Base-by-base conservation (phyloP, 2,888 invertebrate species). In the Baronia brevicornis region DNA sequence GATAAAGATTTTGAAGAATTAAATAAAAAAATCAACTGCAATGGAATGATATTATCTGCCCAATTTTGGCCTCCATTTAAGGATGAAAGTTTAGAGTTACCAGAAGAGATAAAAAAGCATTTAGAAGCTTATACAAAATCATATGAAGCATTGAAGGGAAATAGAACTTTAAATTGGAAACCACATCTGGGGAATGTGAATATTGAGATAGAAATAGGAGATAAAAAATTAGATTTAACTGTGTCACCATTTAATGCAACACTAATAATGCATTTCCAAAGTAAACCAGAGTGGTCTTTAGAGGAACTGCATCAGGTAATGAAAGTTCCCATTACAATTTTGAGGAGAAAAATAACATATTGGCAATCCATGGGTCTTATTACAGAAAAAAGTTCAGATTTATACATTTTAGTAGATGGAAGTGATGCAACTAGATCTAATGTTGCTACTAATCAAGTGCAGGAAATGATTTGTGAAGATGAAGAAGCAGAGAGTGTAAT, bases 31-130 rank as follows among this genome's bases (percentile, higher is more conserved):
- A 78, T 85, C 33, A 64, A 63, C 26, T 82, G 80, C 19, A 84
- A 80, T 46, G 93, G 96, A 1, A 90, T 98, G 75, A 95, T 98
- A 48, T 85, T 99, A n/a, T 98, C 98, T 0, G 96, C 96, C 1
- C 97, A 98, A 67, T 99, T 98, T 84, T 99, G 98, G 98, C 98
- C 98, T 1, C 90, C 94, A 4, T 96, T 98, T 50, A 95, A 97
- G 63, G 97, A 97, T 68, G 97, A 97, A 72, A 94, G 92, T 47
- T 80, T 98, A 8, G 93, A 95, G 59, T 73, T 98, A 25, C 97
- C 97, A 1, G 87, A 88, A 13, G 87, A 89, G 56, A 89, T 97
- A 25, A 90, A 92, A 56, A 87, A 89, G 33, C 92, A 95, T 59
- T 88, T 97, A 46, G 91, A 94, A 39, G 89, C 88, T 31, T 98